These are phyloP conservation scores for Podilymbus podiceps DNA, from an alignment of 2,113 vertebrate genomes.

Conservation along the genomic window DNA sequence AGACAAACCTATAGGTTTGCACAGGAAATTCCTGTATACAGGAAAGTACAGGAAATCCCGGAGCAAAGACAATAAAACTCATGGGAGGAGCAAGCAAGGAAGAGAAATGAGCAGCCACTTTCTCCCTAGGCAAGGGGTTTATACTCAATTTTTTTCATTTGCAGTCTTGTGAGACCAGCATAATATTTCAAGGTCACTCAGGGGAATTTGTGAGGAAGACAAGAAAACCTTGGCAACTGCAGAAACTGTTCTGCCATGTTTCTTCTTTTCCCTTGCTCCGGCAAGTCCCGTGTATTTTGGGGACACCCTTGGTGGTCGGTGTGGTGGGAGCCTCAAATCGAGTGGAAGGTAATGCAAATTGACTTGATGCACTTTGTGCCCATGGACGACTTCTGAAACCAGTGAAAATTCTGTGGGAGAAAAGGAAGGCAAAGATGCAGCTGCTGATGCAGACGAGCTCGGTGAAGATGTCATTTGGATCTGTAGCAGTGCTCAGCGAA, in stretches of 20 bases:
- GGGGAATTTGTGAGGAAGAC: neutral
- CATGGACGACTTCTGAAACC: neutral
- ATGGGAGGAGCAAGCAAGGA: neutral
- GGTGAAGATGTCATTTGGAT: neutral
- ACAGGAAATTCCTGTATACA: constrained; percentile 34
- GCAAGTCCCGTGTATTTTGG: neutral
- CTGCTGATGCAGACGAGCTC: neutral
- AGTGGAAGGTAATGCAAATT: neutral
- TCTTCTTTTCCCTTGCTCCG: neutral
- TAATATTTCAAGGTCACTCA: neutral
- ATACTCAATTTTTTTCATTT: neutral
- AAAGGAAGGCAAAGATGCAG: neutral
- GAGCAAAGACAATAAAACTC: neutral
- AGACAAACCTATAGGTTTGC: neutral
- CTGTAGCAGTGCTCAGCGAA: neutral
- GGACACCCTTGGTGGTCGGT: neutral
- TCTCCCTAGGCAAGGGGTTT: neutral
- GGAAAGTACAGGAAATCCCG: neutral
- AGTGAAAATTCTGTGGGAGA: neutral
- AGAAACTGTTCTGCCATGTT: neutral
- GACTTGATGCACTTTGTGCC: neutral
- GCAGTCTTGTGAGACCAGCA: neutral
- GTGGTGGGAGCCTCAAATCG: neutral
- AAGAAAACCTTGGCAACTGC: neutral
- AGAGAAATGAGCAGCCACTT: neutral